These are phyloP conservation scores for Operophtera brumata DNA, from an alignment of 2,888 invertebrate genomes.

Conservation along the genomic window DNA sequence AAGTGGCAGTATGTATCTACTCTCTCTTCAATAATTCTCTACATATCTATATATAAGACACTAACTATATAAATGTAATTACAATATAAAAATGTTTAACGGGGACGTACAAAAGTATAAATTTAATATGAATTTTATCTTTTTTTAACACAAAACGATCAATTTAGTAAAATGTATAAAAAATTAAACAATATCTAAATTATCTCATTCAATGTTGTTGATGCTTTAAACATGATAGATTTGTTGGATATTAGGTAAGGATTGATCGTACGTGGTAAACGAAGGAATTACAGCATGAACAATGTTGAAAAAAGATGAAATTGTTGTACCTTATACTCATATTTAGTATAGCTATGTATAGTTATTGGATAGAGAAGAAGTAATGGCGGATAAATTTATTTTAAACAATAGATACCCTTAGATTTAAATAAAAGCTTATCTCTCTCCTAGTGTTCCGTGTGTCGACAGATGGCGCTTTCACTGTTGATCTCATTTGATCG, in stretches of 20 bases:
- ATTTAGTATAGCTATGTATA: conserved; percentile 49
- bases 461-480: conserved; percentile 52
- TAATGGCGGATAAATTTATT: conserved; percentile 64
- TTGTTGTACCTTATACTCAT: conserved; percentile 54
- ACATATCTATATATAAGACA: conserved; percentile 60
- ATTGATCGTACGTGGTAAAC: background rate
- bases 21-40: conserved; percentile 46
- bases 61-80: conserved; percentile 15
- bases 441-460: conserved; percentile 50
- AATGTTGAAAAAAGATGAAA: conserved; percentile 34
- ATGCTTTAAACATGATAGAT: conserved; percentile 14
- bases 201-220: conserved; percentile 17
- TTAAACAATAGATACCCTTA: conserved; percentile 61
- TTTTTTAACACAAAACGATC: background rate
- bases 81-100: background rate
- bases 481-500: conserved; percentile 37
- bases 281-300: conserved; percentile 23
- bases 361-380: conserved; percentile 58
- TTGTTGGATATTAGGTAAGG: background rate
- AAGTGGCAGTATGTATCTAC: conserved; percentile 19
- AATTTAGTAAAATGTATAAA: background rate
- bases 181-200: background rate
- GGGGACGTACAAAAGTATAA: background rate
- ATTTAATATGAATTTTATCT: background rate
- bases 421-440: conserved; percentile 25